phyloP scores from a whole-genome alignment of 2,113 vertebrate genomes.

The Prunella himalayana region DNA sequence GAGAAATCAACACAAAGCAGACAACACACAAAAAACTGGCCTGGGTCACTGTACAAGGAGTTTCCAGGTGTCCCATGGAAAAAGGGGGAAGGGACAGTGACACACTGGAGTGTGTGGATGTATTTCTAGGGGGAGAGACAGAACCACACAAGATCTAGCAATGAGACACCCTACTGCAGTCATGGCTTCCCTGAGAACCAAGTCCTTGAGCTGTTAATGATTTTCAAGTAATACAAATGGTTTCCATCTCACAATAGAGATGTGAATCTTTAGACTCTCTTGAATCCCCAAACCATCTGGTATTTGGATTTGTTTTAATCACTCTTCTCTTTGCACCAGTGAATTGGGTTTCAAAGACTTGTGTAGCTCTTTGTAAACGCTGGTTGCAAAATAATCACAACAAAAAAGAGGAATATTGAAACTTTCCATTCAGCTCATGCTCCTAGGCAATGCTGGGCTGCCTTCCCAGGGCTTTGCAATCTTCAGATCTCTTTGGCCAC shows the following conservation, averaged over 20 bases:
- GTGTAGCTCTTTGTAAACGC: background rate
- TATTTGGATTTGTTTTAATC: background rate
- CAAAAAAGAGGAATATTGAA: background rate
- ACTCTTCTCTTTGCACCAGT: background rate
- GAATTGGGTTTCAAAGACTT: constrained; percentile 19
- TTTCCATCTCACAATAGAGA: background rate
- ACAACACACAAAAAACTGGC: background rate
- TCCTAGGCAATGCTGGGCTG: background rate
- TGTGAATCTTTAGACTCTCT: background rate
- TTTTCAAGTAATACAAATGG: background rate
- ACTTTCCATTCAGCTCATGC: background rate
- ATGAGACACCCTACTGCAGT: background rate
- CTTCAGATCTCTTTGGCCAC: constrained; percentile 2
- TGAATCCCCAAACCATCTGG: constrained; percentile 6
- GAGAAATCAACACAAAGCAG: background rate
- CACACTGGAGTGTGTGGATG: background rate
- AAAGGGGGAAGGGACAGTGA: background rate
- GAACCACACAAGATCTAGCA: background rate
- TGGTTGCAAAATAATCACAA: constrained; percentile 9
- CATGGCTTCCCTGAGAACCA: background rate
- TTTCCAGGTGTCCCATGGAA: background rate
- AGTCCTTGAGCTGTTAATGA: background rate
- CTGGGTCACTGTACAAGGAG: background rate
- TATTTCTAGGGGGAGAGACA: background rate
- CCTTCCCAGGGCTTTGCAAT: background rate